Evolutionary conservation across 2,888 invertebrate species (phyloP).

Genomic region (Diabrotica balteata): DNA sequence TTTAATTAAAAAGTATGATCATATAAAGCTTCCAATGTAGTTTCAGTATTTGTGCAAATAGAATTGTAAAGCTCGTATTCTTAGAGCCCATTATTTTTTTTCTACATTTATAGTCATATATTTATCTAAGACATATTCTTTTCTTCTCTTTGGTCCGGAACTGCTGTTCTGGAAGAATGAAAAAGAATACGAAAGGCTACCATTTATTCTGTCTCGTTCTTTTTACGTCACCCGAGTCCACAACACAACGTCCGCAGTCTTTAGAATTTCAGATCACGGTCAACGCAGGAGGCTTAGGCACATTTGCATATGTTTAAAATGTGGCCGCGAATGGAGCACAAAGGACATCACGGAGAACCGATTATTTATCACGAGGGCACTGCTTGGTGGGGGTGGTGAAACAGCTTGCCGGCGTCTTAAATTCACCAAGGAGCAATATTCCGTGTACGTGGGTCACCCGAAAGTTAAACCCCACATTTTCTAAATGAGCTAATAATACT

Average conservation of each 20-base stretch:
- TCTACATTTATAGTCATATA: too few relatives aligned
- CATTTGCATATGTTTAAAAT: slow-evolving; percentile 62
- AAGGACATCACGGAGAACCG: slow-evolving; percentile 59
- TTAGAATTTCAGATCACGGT: slow-evolving; percentile 59
- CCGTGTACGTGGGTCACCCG: slow-evolving; percentile 1
- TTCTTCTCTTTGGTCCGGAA: too few relatives aligned
- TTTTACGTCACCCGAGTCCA: slow-evolving; percentile 18
- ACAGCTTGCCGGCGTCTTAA: slow-evolving; percentile 53
- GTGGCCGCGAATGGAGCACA: slow-evolving; percentile 58
- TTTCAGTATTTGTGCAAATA: too few relatives aligned
- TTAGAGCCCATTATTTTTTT: too few relatives aligned
- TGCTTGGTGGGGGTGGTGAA: slow-evolving; percentile 46
- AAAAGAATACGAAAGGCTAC: background rate
- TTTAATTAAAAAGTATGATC: too few relatives aligned
- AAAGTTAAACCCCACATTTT: background rate
- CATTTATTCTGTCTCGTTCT: slow-evolving; percentile 16
- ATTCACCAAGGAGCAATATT: slow-evolving; percentile 29
- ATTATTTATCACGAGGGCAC: slow-evolving; percentile 47
- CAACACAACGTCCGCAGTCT: slow-evolving; percentile 43
- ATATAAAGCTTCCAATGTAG: too few relatives aligned
- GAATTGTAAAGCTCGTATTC: too few relatives aligned
- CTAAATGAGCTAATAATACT: too few relatives aligned
- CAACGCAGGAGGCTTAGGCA: slow-evolving; percentile 55
- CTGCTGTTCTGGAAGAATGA: too few relatives aligned
- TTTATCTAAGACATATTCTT: too few relatives aligned